A percentile compares a stretch with the other conserved stretches of the same genome.
Evolutionary conservation across 2,888 invertebrate genomes (phyloP).

Genomic region (Drosophila algonquin): DNA sequence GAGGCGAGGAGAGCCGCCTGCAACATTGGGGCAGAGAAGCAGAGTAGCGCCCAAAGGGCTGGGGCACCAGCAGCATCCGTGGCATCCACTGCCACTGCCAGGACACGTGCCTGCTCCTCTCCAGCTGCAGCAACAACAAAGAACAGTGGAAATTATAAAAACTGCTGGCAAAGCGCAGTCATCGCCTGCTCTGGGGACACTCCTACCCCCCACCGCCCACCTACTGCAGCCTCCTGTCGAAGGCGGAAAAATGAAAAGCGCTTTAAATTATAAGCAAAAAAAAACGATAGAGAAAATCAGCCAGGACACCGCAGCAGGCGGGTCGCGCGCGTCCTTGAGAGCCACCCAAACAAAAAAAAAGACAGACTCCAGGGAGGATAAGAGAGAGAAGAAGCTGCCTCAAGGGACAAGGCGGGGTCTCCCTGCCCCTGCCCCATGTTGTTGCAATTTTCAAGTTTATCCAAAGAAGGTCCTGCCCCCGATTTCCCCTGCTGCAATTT

Average conservation of each 20-base stretch:
- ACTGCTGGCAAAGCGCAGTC: slow-evolving; percentile 77
- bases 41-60: no score
- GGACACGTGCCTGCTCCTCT: slow-evolving; percentile 49
- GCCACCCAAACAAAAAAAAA: slow-evolving; percentile 12
- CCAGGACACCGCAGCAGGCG: slow-evolving; percentile 12
- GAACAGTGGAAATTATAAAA: slow-evolving; percentile 76
- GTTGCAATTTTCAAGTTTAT: slow-evolving; percentile 63
- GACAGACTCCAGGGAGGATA: slow-evolving; percentile 55
- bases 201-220: neutral
- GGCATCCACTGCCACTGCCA: slow-evolving; percentile 5
- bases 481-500: slow-evolving; percentile 25
- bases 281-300: neutral
- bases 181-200: slow-evolving; percentile 38
- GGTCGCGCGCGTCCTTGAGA: slow-evolving; percentile 65
- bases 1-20: neutral
- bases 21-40: neutral
- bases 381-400: slow-evolving; percentile 2
- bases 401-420: neutral
- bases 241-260: slow-evolving; percentile 41
- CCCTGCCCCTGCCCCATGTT: slow-evolving; percentile 25
- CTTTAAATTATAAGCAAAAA: slow-evolving; percentile 45
- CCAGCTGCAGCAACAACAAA: slow-evolving; percentile 26
- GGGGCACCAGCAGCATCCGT: neutral
- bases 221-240: slow-evolving; percentile 13
- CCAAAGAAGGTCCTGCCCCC: slow-evolving; percentile 14